A percentile compares a stretch with the other conserved stretches of the same genome.
These are phyloP conservation scores for Sebastes matsubarae DNA, from an alignment of 2,797 vertebrate genomes.

Conservation along the genomic window DNA sequence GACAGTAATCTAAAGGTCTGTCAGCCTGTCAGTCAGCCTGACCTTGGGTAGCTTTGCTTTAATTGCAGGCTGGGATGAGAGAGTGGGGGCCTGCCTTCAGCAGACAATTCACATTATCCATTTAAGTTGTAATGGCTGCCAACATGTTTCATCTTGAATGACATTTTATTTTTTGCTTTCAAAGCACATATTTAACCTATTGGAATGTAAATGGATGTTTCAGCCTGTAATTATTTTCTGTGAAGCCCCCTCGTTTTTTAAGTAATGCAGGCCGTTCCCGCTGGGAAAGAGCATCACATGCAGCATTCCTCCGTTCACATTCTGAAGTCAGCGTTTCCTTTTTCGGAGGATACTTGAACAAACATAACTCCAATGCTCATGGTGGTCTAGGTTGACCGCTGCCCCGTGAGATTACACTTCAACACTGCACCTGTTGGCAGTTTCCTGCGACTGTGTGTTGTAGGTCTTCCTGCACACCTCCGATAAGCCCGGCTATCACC, in stretches of 20 bases:
- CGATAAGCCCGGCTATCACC: slow-evolving; percentile 12
- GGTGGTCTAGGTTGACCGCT: neutral
- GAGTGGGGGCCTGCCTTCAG: slow-evolving; percentile 48
- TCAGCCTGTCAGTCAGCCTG: slow-evolving; percentile 75
- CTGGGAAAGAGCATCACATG: neutral
- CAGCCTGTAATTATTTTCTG: slow-evolving; percentile 66
- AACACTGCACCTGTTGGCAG: neutral
- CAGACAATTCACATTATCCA: slow-evolving; percentile 71
- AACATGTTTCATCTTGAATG: slow-evolving; percentile 74
- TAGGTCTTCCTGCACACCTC: slow-evolving; percentile 5
- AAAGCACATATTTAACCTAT: slow-evolving; percentile 62
- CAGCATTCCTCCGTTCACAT: slow-evolving; percentile 16
- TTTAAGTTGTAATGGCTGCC: slow-evolving; percentile 72
- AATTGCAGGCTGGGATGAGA: slow-evolving; percentile 65
- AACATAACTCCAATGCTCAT: neutral
- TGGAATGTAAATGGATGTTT: slow-evolving; percentile 71
- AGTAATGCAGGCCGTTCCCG: slow-evolving; percentile 17
- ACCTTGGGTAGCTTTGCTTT: slow-evolving; percentile 70
- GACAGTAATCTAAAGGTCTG: slow-evolving; percentile 79
- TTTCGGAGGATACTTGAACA: neutral
- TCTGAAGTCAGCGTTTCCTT: slow-evolving; percentile 1
- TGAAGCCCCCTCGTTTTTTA: slow-evolving; percentile 38
- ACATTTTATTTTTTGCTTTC: slow-evolving; percentile 50
- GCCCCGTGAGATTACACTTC: neutral
- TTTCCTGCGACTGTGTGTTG: neutral